Evolutionary conservation across 2,113 vertebrate genomes (phyloP).

Genomic region (Muntiacus muntjak): DNA sequence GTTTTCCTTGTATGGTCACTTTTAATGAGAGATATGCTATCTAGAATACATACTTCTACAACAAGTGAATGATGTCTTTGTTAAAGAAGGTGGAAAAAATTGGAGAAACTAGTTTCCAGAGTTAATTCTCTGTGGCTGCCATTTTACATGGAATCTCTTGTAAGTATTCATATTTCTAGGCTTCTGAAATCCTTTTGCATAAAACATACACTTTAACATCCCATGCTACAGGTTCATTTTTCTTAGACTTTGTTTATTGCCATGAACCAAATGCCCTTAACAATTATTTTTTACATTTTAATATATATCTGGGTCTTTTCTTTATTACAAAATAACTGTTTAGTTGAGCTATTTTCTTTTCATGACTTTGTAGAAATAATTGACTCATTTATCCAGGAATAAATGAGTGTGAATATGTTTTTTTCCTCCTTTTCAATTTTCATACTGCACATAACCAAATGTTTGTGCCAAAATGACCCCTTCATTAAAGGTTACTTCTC

Average conservation of each 20-base stretch:
- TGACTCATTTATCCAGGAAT: neutral
- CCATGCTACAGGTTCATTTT: neutral
- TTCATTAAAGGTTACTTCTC: neutral
- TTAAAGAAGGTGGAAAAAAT: neutral
- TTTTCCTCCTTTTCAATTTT: neutral
- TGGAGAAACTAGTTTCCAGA: neutral
- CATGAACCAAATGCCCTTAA: neutral
- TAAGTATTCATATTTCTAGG: neutral
- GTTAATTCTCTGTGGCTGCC: neutral
- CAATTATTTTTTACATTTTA: conserved; percentile 3
- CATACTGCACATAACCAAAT: neutral
- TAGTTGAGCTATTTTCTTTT: neutral
- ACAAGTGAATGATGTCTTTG: neutral
- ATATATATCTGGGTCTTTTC: neutral
- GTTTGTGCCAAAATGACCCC: neutral
- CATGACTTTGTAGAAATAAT: neutral
- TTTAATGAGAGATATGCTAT: neutral
- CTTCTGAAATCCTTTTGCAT: neutral
- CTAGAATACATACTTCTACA: neutral
- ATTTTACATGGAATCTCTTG: neutral
- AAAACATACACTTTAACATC: neutral
- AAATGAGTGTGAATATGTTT: neutral
- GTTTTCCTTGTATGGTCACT: neutral
- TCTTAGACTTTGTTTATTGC: neutral
- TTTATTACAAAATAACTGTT: conserved; percentile 5